Conservation (phyloP, 2,888 invertebrate genomes). For the Allacma fusca region DNA sequence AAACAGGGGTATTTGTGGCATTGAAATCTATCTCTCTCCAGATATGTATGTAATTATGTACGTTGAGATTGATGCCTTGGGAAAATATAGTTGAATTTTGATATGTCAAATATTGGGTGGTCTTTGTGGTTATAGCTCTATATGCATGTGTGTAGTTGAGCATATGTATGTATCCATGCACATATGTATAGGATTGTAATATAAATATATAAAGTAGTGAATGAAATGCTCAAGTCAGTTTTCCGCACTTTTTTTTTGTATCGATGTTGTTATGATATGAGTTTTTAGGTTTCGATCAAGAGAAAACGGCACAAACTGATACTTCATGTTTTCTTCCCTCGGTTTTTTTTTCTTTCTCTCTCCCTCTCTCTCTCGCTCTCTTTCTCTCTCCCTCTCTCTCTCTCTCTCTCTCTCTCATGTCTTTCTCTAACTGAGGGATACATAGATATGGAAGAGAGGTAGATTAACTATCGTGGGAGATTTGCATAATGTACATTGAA, state of each 20-base stretch:
- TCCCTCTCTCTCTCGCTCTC: not conserved
- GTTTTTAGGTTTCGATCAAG: slow-evolving; percentile 7
- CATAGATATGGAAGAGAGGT: not conserved
- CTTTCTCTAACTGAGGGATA: not conserved
- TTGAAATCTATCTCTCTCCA: too few relatives aligned
- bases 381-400: not conserved
- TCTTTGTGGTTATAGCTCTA: too few relatives aligned
- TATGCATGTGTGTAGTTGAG: too few relatives aligned
- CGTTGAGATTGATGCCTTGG: too few relatives aligned
- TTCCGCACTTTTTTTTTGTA: not conserved
- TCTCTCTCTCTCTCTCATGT: not conserved
- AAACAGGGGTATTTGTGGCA: too few relatives aligned
- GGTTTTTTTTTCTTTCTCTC: not conserved
- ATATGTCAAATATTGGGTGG: too few relatives aligned
- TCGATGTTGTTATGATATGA: slow-evolving; percentile 7
- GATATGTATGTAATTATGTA: too few relatives aligned
- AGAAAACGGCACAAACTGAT: not conserved
- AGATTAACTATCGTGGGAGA: slow-evolving; percentile 1
- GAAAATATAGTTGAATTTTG: too few relatives aligned
- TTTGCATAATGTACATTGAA: slow-evolving; percentile 10
- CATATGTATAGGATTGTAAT: not conserved
- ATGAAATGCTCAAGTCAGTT: not conserved
- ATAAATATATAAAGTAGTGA: not conserved
- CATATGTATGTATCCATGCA: too few relatives aligned
- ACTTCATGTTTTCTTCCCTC: not conserved